A percentile compares a stretch with the other conserved stretches of the same genome.
These are phyloP conservation scores for Hypercompe scribonia DNA, from an alignment of 2,888 invertebrate species.

Conservation along the genomic window DNA sequence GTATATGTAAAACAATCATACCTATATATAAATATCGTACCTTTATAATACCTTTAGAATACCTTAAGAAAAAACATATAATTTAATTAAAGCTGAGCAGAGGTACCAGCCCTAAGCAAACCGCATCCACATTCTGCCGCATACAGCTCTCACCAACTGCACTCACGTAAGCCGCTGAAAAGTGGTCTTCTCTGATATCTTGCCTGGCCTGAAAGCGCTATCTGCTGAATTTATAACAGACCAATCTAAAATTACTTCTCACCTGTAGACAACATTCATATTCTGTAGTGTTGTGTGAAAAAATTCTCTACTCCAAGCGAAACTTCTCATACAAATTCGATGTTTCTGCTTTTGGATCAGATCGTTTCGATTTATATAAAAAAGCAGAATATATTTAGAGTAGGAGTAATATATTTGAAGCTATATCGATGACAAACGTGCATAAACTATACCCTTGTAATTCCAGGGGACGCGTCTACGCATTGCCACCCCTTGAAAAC, in stretches of 20 bases:
- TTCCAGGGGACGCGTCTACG: too few relatives aligned
- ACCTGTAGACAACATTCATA: background rate
- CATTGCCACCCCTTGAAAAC: too few relatives aligned
- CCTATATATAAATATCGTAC: too few relatives aligned
- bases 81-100: background rate
- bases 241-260: slow-evolving; percentile 17
- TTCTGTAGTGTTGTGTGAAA: background rate
- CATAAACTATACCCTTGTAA: too few relatives aligned
- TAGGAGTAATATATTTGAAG: too few relatives aligned
- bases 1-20: too few relatives aligned
- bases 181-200: slow-evolving; percentile 47
- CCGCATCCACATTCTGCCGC: slow-evolving; percentile 45
- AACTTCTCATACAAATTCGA: too few relatives aligned
- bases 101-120: slow-evolving; percentile 39
- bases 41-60: too few relatives aligned
- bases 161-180: slow-evolving; percentile 48
- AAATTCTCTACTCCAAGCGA: background rate
- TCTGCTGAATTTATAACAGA: slow-evolving; percentile 40
- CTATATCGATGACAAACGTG: too few relatives aligned
- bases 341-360: too few relatives aligned
- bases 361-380: too few relatives aligned
- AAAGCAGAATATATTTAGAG: too few relatives aligned
- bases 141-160: slow-evolving; percentile 47
- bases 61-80: background rate
- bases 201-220: slow-evolving; percentile 38